Evolutionary conservation across 2,113 vertebrate genomes (phyloP).

Genomic region (Glaucomys volans): DNA sequence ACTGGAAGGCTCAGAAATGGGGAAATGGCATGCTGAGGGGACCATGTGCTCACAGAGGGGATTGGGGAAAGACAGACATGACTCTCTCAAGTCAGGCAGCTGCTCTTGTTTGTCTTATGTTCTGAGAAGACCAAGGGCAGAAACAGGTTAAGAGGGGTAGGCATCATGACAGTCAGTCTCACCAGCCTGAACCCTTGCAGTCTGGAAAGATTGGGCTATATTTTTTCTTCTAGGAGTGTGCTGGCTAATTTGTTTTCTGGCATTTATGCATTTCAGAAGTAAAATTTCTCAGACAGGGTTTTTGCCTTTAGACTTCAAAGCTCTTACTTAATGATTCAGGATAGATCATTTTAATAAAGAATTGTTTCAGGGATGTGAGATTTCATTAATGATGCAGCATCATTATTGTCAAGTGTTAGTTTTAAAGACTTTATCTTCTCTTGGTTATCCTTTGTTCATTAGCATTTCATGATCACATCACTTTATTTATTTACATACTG

Average conservation of each 20-base stretch:
- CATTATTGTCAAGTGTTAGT: neutral
- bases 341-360: neutral
- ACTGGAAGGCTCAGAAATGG: neutral
- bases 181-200: neutral
- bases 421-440: constrained; percentile 28
- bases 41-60: neutral
- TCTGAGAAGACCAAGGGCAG: neutral
- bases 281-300: constrained; percentile 32
- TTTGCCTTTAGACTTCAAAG: neutral
- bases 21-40: neutral
- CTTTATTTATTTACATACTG: neutral
- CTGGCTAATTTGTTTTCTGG: neutral
- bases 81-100: neutral
- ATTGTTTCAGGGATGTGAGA: neutral
- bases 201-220: neutral
- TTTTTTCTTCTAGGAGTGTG: neutral
- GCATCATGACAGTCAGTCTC: neutral
- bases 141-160: neutral
- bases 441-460: constrained; percentile 1
- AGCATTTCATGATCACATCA: neutral
- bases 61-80: neutral
- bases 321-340: constrained; percentile 43
- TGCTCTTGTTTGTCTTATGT: neutral
- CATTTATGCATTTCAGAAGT: neutral
- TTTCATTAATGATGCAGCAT: neutral